Evolutionary conservation across 2,797 vertebrate species (phyloP), one percentile per base, ranked within the genome.

Genomic region (Glyptemys insculpta): DNA sequence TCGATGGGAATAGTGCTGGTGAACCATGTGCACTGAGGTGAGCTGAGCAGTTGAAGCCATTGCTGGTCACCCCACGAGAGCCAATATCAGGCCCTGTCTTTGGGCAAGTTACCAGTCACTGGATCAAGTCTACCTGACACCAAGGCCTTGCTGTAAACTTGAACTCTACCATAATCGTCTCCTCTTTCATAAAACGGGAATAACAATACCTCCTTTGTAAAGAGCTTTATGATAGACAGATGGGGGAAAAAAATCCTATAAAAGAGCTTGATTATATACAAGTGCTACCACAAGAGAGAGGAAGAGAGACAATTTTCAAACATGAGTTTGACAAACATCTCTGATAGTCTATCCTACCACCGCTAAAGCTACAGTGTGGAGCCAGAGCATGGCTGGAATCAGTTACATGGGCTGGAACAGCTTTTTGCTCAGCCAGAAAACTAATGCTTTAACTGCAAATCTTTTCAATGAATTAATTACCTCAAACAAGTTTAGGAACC

Each of bases 171-270:
- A 14, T 0, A 2, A 18, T 34, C 14, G 49, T 87, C 44, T 68
- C 68, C 81, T 19, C 56, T 68, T 41, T 23, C n/a, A 37, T 23
- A 23, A 72, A 72, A 12, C 21, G n/a, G 25, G 62, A 90, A 4
- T 1, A 31, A 34, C 12, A 21, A 19, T 31, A 47, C 19, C 25
- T 21, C 11, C 11, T n/a, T 68, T 0, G 0, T 5, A 4, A 62
- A 87, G 31, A 65, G 18, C 49, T 52, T 29, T 37, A 34, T 34
- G 27, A 72, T 1, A 0, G 6, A 59, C 0, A 8, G 68, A 72
- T 29, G 65, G 21, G 21, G 8, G 9, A 2, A 1, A 82, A 2
- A 50, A 37, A 2, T 16, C 19, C n/a, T 2, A 19, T 7, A 34
- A n/a, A 52, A 57, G 56, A 81, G 29, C n/a, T 19, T 8, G 23